Conservation (phyloP, 2,113 vertebrate genomes). For the Paracanthobrama guichenoti region DNA sequence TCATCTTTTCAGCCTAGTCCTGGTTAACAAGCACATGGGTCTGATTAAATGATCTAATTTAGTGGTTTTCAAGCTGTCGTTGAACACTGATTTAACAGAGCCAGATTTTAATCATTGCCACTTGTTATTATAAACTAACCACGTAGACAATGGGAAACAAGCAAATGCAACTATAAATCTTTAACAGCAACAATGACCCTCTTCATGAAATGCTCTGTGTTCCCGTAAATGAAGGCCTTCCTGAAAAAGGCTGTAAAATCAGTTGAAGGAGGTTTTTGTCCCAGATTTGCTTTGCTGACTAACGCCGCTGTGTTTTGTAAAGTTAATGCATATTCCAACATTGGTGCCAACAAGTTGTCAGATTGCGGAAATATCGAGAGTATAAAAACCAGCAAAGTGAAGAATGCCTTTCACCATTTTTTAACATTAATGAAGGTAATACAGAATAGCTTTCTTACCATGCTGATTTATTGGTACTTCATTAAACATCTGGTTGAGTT, state of each 20-base stretch:
- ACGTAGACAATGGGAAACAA: slow-evolving; percentile 35
- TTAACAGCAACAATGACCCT: slow-evolving; percentile 27
- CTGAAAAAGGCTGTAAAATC: slow-evolving; percentile 44
- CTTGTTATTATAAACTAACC: slow-evolving; percentile 45
- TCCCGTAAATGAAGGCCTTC: slow-evolving; percentile 39
- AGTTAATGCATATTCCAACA: slow-evolving; percentile 35
- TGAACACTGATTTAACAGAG: slow-evolving; percentile 34
- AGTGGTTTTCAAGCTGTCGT: slow-evolving; percentile 33
- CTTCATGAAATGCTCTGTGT: slow-evolving; percentile 39
- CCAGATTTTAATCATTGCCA: slow-evolving; percentile 49
- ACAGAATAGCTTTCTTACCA: slow-evolving; percentile 3
- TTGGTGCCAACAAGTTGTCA: slow-evolving; percentile 21
- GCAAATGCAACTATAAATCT: slow-evolving; percentile 38
- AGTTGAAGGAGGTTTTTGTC: slow-evolving; percentile 32
- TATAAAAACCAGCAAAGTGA: background rate
- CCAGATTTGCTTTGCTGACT: slow-evolving; percentile 27
- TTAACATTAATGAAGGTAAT: background rate
- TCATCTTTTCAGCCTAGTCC: slow-evolving; percentile 1
- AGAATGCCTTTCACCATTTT: background rate
- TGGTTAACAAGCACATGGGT: slow-evolving; percentile 28
- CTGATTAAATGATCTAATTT: slow-evolving; percentile 33
- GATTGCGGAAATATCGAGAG: slow-evolving; percentile 12
- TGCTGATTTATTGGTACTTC: slow-evolving; percentile 28
- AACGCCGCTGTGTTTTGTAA: background rate
- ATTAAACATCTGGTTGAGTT: slow-evolving; percentile 20